phyloP scores from a whole-genome alignment of 2,113 vertebrate species.

The Zingel zingel region DNA sequence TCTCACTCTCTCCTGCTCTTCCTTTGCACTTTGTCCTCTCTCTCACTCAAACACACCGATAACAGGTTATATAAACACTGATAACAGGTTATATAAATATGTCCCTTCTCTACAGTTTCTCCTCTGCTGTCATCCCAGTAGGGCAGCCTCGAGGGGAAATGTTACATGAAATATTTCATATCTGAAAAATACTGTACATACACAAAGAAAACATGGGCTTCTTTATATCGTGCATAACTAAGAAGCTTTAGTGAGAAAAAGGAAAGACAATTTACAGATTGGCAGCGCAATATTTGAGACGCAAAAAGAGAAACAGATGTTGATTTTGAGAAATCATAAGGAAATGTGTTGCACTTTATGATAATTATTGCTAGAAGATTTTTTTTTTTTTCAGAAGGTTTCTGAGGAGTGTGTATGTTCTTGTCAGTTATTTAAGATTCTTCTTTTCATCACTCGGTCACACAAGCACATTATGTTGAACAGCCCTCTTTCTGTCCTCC shows the following conservation, averaged over 20 bases:
- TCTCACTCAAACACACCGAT: not conserved
- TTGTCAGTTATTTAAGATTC: not conserved
- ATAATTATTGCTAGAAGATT: not conserved
- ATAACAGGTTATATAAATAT: slow-evolving; percentile 1
- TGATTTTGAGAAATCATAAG: not conserved
- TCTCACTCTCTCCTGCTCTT: not conserved
- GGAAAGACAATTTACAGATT: not conserved
- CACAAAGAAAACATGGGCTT: not conserved
- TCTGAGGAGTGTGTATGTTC: not conserved
- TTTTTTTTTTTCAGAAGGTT: too few species aligned
- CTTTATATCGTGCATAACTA: not conserved
- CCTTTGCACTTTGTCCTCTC: not conserved
- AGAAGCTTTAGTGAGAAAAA: not conserved
- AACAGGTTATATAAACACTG: slow-evolving; percentile 26
- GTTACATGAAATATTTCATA: slow-evolving; percentile 1
- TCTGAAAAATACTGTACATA: not conserved
- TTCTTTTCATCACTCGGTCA: not conserved
- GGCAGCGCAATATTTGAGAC: not conserved
- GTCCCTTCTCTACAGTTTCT: not conserved
- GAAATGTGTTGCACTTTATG: not conserved
- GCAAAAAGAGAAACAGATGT: not conserved
- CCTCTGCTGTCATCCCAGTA: slow-evolving; percentile 20
- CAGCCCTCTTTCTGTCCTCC: not conserved
- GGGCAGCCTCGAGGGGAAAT: slow-evolving; percentile 9
- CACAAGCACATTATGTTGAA: not conserved